Evolutionary conservation across 2,888 invertebrate genomes (phyloP), one percentile per base, ranked within the genome.

Genomic region (Spodoptera picta): DNA sequence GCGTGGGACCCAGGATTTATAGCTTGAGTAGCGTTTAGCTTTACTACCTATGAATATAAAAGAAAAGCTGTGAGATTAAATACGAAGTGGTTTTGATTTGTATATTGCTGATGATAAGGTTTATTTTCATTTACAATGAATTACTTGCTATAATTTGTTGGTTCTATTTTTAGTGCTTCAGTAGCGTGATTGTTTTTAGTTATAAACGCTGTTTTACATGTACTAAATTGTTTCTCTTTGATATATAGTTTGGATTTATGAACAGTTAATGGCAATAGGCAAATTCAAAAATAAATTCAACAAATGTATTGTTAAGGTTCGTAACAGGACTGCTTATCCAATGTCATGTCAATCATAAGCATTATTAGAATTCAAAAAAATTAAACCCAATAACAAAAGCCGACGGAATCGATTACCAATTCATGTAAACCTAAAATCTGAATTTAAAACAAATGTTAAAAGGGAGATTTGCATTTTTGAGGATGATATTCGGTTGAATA

Each of bases 381-480:
- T 36, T 3, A 43, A 63, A 42, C 43, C 12, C 6, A 11, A 47
- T 4, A 42, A 43, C 24, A 65, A 51, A 55, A 55, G 44, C 24
- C 47, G 46, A n/a, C 23, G 7, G n/a, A 70, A 65, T 65, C 24
- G 45, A 44, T 62, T 48, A 23, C 11, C 48, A 67, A 68, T 68
- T 42, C 36, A 52, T 65, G 60, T 69, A 47, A 67, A 63, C 49
- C 52, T 31, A 56, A 59, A 69, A 69, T 65, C 49, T 58, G 58
- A 65, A 65, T 69, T 72, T 58, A 65, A 72, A 72, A 69, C 65
- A 58, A 62, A 65, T 58, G 60, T 61, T 49, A 58, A 58, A 36
- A 65, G 31, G 44, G 1, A 19, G 58, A 72, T 69, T 72, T 72
- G 65, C 60, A 72, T 72, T 69, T 72, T 72, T 69, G 46, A 46